Evolutionary conservation across 2,113 vertebrate species (phyloP).

Genomic region (Reinhardtius hippoglossoides): DNA sequence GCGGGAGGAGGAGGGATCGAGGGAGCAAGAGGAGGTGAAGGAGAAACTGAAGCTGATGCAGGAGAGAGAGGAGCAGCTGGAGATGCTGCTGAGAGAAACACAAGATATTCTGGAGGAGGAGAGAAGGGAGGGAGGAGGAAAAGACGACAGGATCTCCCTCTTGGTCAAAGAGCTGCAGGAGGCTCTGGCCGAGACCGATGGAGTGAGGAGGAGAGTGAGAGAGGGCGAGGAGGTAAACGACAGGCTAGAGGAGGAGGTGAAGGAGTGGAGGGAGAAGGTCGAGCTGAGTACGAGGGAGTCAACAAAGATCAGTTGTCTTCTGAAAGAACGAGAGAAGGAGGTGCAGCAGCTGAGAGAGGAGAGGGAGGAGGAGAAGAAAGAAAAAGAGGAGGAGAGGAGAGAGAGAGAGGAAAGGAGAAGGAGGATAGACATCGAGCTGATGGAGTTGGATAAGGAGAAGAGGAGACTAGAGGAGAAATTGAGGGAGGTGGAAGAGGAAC

Average conservation of each 20-base stretch:
- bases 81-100: constrained; percentile 54
- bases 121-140: constrained; percentile 44
- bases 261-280: constrained; percentile 35
- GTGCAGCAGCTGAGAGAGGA: constrained; percentile 49
- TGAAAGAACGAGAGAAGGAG: constrained; percentile 53
- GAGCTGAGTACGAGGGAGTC: constrained; percentile 21
- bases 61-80: constrained; percentile 36
- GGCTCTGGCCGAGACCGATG: not conserved
- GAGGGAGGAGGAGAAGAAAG: constrained; percentile 33
- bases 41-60: constrained; percentile 53
- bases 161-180: constrained; percentile 44
- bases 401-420: constrained; percentile 34
- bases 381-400: constrained; percentile 46
- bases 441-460: constrained; percentile 20
- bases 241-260: constrained; percentile 59
- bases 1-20: constrained; percentile 27
- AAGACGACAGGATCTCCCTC: constrained; percentile 36
- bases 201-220: constrained; percentile 23
- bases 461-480: constrained; percentile 31
- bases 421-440: constrained; percentile 13
- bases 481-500: constrained; percentile 26
- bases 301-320: constrained; percentile 26
- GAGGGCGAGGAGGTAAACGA: constrained; percentile 32
- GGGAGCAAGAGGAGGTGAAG: constrained; percentile 27
- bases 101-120: constrained; percentile 46